These are phyloP conservation scores for Oscheius sp. DNA, from an alignment of 2,888 invertebrate genomes.

Conservation along the genomic window DNA sequence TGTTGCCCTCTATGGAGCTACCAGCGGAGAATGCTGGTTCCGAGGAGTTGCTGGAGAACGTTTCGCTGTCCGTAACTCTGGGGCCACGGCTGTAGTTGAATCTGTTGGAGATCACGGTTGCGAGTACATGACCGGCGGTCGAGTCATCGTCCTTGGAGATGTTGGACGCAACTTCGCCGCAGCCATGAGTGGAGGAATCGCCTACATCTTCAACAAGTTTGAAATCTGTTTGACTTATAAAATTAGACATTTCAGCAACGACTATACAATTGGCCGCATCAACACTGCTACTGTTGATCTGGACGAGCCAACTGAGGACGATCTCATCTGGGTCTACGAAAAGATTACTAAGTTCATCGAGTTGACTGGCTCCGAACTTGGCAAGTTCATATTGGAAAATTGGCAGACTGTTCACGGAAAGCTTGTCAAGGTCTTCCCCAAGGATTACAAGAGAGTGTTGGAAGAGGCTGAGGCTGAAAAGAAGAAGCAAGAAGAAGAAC, in stretches of 20 bases:
- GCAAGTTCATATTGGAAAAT: slow-evolving; percentile 82
- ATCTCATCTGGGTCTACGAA: slow-evolving; percentile 83
- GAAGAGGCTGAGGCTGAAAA: slow-evolving; percentile 83
- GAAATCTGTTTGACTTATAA: slow-evolving; percentile 19
- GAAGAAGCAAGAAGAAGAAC: slow-evolving; percentile 76
- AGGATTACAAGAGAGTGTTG: slow-evolving; percentile 92
- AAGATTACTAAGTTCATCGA: slow-evolving; percentile 87
- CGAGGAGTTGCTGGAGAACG: slow-evolving; percentile 96
- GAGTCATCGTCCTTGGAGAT: slow-evolving; percentile 87
- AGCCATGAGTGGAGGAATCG: slow-evolving; percentile 97
- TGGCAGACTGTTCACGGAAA: slow-evolving; percentile 84
- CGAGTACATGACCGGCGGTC: slow-evolving; percentile 95
- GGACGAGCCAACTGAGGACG: slow-evolving; percentile 83
- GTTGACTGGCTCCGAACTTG: slow-evolving; percentile 87
- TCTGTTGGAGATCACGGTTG: slow-evolving; percentile 99
- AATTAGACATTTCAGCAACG: slow-evolving; percentile 16
- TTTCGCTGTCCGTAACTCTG: slow-evolving; percentile 97
- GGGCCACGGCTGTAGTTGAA: slow-evolving; percentile 93
- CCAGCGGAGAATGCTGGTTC: slow-evolving; percentile 82
- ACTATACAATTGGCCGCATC: slow-evolving; percentile 76
- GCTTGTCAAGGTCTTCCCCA: slow-evolving; percentile 96
- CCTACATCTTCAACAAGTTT: slow-evolving; percentile 88
- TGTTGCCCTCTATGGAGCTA: slow-evolving; percentile 96
- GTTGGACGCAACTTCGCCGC: slow-evolving; percentile 99
- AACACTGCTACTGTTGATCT: slow-evolving; percentile 96